phyloP scores from a whole-genome alignment of 2,113 vertebrate species.

The Aphyosemion australe region DNA sequence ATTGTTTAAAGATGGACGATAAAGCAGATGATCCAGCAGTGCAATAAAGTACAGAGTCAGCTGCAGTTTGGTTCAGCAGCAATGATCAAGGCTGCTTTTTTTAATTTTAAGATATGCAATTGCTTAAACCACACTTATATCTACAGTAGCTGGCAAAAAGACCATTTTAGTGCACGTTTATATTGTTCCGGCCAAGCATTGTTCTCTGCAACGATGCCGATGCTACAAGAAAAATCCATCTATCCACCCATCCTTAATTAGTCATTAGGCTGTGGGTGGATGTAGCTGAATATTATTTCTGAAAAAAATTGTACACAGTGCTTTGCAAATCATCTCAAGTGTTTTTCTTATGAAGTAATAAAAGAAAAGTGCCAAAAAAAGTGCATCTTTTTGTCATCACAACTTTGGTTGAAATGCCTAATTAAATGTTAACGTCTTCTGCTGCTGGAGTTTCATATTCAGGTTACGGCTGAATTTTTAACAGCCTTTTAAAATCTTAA shows the following conservation, averaged over 20 bases:
- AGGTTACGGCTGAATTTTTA: slow-evolving; percentile 30
- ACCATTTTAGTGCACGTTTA: slow-evolving; percentile 14
- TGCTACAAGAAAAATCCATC: slow-evolving; percentile 22
- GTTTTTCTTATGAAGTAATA: slow-evolving; percentile 2
- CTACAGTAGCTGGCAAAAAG: slow-evolving; percentile 14
- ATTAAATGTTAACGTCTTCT: slow-evolving; percentile 28
- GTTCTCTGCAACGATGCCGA: slow-evolving; percentile 13
- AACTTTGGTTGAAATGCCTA: slow-evolving; percentile 18
- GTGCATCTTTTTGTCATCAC: slow-evolving; percentile 23
- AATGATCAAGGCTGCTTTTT: slow-evolving; percentile 43
- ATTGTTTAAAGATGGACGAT: slow-evolving; percentile 45
- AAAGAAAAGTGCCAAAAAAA: slow-evolving; percentile 32
- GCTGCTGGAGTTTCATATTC: slow-evolving; percentile 18
- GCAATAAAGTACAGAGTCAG: slow-evolving; percentile 49
- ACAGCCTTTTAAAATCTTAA: not conserved
- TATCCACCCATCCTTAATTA: slow-evolving; percentile 9
- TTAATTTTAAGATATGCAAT: slow-evolving; percentile 31
- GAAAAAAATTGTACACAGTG: slow-evolving; percentile 15
- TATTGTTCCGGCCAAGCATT: slow-evolving; percentile 13
- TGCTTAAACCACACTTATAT: slow-evolving; percentile 31
- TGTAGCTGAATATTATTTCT: slow-evolving; percentile 25
- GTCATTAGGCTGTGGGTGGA: slow-evolving; percentile 17
- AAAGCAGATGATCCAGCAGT: slow-evolving; percentile 55
- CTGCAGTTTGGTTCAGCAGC: slow-evolving; percentile 43
- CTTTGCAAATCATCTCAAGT: not conserved